Conservation (phyloP, 2,113 vertebrate genomes). For the Lonchura striata region DNA sequence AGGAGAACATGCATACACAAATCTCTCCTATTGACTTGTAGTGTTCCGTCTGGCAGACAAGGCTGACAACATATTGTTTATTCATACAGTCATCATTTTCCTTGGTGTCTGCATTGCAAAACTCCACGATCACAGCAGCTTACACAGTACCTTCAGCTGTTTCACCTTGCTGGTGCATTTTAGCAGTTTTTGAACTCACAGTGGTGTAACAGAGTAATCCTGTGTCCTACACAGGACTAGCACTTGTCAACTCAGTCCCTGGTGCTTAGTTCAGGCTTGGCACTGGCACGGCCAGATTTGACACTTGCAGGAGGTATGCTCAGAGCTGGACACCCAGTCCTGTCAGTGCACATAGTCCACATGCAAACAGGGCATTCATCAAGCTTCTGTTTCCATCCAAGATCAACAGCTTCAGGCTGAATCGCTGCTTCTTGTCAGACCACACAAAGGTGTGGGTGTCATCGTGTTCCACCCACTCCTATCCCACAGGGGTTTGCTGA, state of each 20-base stretch:
- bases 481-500: neutral
- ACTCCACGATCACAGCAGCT: neutral
- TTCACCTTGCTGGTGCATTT: neutral
- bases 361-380: neutral
- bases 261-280: neutral
- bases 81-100: neutral
- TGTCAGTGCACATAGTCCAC: neutral
- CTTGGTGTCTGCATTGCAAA: neutral
- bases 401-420: constrained; percentile 5
- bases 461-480: neutral
- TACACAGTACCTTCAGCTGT: neutral
- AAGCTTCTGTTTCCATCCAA: neutral
- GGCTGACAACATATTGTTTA: neutral
- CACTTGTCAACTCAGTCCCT: neutral
- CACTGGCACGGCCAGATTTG: neutral
- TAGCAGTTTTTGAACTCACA: neutral
- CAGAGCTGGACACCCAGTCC: neutral
- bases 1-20: neutral
- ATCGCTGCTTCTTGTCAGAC: neutral
- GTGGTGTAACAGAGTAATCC: neutral
- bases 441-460: constrained; percentile 18
- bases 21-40: neutral
- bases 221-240: neutral
- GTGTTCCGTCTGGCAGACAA: neutral
- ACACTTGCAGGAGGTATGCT: neutral